Evolutionary conservation across 2,113 vertebrate species (phyloP).

Genomic region (Pseudorectes ferrugineus): DNA sequence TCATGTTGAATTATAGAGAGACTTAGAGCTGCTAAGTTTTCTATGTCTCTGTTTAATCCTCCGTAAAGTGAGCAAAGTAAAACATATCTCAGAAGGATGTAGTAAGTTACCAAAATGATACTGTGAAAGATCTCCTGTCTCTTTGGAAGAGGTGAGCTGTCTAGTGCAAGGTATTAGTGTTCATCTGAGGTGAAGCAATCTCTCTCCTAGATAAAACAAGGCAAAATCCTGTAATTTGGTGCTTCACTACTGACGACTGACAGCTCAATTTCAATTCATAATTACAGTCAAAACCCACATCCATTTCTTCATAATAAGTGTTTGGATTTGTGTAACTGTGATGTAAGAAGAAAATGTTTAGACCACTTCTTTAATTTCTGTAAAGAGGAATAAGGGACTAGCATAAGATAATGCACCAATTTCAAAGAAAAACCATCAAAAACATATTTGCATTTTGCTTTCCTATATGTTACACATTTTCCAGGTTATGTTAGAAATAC

Average conservation of each 20-base stretch:
- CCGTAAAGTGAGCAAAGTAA: slow-evolving; percentile 13
- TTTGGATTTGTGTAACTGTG: slow-evolving; percentile 33
- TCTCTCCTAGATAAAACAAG: background rate
- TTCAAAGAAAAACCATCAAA: background rate
- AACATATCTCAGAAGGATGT: slow-evolving; percentile 1
- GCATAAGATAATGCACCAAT: background rate
- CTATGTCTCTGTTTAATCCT: background rate
- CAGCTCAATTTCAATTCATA: slow-evolving; percentile 11
- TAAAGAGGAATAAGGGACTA: slow-evolving; percentile 15
- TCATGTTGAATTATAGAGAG: slow-evolving; percentile 22
- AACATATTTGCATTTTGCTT: background rate
- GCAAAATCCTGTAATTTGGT: slow-evolving; percentile 1
- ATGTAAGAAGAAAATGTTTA: slow-evolving; percentile 28
- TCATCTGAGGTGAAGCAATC: background rate
- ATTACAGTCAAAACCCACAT: slow-evolving; percentile 39
- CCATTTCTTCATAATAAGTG: slow-evolving; percentile 32
- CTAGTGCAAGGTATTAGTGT: background rate
- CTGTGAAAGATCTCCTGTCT: slow-evolving; percentile 39
- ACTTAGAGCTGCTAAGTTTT: slow-evolving; percentile 23
- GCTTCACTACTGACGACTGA: background rate
- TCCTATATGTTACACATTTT: background rate
- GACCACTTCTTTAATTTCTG: slow-evolving; percentile 41
- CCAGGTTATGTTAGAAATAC: slow-evolving; percentile 24
- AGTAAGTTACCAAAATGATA: slow-evolving; percentile 25
- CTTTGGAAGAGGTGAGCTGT: slow-evolving; percentile 15